Percentiles rank a stretch among this genome's conserved stretches.
These are phyloP conservation scores for Tupaia tana DNA, from an alignment of 2,113 vertebrate genomes.

Conservation along the genomic window DNA sequence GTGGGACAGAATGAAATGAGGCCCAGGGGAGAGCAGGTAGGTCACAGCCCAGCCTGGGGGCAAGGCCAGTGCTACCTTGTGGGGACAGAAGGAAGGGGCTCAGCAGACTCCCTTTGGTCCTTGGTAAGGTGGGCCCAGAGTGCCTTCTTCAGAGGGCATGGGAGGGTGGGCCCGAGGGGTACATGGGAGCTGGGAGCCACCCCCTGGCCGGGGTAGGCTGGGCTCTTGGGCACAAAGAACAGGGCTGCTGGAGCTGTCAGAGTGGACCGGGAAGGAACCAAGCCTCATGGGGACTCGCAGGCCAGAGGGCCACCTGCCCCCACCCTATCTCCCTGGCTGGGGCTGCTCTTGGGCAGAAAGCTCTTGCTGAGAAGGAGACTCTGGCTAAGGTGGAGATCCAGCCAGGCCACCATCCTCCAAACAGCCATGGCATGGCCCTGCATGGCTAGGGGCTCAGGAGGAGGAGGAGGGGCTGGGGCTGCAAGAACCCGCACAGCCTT, in stretches of 20 bases:
- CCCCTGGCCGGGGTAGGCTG: not conserved
- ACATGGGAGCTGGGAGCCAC: not conserved
- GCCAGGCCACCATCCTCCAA: not conserved
- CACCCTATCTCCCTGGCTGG: not conserved
- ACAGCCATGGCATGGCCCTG: not conserved
- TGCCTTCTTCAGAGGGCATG: not conserved
- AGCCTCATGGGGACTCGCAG: not conserved
- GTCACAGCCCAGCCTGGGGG: not conserved
- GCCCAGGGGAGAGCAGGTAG: not conserved
- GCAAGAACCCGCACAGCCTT: not conserved
- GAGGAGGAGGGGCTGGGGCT: not conserved
- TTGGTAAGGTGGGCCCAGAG: slow-evolving; percentile 53
- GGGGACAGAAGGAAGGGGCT: slow-evolving; percentile 10
- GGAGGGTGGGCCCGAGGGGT: not conserved
- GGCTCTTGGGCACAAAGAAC: not conserved
- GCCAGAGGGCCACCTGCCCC: not conserved
- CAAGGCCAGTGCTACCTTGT: not conserved
- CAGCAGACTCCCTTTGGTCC: slow-evolving; percentile 77
- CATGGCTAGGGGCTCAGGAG: not conserved
- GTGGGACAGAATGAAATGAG: not conserved
- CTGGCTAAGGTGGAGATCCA: not conserved
- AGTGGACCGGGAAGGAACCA: not conserved
- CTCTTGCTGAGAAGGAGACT: slow-evolving; percentile 26
- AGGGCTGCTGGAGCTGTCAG: not conserved
- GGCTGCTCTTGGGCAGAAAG: not conserved